These are phyloP conservation scores for Heliconius hewitsoni DNA, from an alignment of 1,140 invertebrate genomes.

Conservation along the genomic window DNA sequence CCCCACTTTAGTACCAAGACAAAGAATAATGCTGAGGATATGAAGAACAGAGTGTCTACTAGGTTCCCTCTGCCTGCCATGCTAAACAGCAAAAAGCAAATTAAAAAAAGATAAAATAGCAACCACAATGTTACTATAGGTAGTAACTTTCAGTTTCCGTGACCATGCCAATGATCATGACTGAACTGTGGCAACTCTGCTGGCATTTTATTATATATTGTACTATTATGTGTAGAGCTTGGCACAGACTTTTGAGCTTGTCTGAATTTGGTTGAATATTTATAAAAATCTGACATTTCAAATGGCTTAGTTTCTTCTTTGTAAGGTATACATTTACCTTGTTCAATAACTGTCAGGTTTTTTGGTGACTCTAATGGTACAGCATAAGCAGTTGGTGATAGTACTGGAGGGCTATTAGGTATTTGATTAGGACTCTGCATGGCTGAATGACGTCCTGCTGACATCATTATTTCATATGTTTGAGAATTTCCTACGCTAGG, in stretches of 20 bases:
- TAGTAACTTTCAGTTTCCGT: constrained; percentile 33
- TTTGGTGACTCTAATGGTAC: constrained; percentile 88
- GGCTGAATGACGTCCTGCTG: constrained; percentile 66
- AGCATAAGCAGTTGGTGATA: constrained; percentile 63
- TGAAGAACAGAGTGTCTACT: no score
- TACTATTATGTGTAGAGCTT: constrained; percentile 51
- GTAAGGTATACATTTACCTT: constrained; percentile 94
- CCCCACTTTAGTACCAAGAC: no score
- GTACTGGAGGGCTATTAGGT: constrained; percentile 65
- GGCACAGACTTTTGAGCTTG: constrained; percentile 77
- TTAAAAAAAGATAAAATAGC: not conserved
- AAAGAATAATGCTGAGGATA: no score
- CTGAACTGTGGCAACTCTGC: constrained; percentile 65
- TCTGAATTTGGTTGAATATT: constrained; percentile 96
- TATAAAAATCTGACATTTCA: constrained; percentile 98
- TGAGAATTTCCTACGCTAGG: constrained; percentile 74
- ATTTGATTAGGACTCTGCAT: constrained; percentile 71
- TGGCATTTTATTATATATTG: constrained; percentile 65
- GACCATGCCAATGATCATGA: constrained; percentile 65
- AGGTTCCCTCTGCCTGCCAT: no score
- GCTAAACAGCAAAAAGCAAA: no score
- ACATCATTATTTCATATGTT: constrained; percentile 73
- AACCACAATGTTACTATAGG: not conserved
- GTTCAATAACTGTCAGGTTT: constrained; percentile 91
- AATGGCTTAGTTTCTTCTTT: constrained; percentile 97